phyloP scores from a whole-genome alignment of 2,888 invertebrate genomes.

The Mactromeris polynyma region DNA sequence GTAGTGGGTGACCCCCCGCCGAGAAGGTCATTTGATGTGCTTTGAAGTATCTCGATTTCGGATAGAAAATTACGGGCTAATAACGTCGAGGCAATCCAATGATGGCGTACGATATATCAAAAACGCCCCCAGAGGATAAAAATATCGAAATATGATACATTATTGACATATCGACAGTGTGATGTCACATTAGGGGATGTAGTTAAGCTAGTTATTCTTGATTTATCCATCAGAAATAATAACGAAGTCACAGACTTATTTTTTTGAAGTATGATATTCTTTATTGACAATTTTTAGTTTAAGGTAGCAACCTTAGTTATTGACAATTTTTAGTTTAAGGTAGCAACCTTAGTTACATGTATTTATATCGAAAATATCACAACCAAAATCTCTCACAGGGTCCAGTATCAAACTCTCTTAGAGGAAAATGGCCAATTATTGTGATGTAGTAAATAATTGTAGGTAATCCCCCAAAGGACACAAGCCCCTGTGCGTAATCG shows the following conservation, averaged over 20 bases:
- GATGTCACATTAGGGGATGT: neutral
- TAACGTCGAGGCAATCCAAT: neutral
- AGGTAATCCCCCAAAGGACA: too few relatives aligned
- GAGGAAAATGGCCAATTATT: too few relatives aligned
- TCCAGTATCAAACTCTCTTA: too few relatives aligned
- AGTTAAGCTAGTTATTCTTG: neutral
- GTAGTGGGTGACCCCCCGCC: neutral
- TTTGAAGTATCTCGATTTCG: conserved; percentile 11
- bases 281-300: too few relatives aligned
- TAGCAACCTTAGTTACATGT: too few relatives aligned
- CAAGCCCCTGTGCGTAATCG: too few relatives aligned
- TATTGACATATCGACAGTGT: neutral
- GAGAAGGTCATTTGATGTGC: neutral
- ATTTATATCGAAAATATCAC: too few relatives aligned
- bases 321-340: too few relatives aligned
- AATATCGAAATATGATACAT: neutral
- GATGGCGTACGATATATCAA: conserved; percentile 31
- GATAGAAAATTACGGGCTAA: neutral
- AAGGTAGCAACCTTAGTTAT: too few relatives aligned
- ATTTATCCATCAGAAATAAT: neutral
- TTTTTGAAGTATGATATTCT: too few relatives aligned
- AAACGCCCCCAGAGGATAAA: conserved; percentile 14
- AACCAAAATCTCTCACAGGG: too few relatives aligned
- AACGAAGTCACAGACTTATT: neutral
- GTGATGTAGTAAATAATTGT: too few relatives aligned